These are phyloP conservation scores for Phrynocephalus guinanensis DNA, from an alignment of 2,797 vertebrate species.

Conservation along the genomic window DNA sequence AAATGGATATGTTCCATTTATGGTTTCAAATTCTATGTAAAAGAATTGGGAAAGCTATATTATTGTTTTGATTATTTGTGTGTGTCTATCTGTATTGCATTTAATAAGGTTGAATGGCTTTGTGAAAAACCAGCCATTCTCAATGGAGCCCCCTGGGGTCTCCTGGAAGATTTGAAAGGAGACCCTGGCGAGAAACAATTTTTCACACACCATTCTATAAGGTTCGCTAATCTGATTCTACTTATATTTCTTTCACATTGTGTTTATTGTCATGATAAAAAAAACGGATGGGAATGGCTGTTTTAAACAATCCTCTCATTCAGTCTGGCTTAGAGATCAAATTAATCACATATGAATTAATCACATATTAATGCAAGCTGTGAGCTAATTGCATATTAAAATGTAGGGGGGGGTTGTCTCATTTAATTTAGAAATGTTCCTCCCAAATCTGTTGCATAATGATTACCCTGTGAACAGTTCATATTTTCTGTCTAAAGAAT, in stretches of 20 bases:
- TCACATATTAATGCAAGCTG: neutral
- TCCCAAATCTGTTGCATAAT: no score
- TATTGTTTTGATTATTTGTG: no score
- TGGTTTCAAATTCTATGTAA: neutral
- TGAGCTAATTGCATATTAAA: neutral
- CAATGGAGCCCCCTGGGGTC: no score
- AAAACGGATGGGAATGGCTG: no score
- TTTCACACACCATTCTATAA: no score
- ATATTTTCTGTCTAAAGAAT: neutral
- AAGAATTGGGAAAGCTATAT: neutral
- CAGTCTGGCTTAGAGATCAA: neutral
- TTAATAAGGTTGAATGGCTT: neutral
- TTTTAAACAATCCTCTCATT: neutral
- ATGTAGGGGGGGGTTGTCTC: neutral
- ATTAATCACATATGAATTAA: neutral
- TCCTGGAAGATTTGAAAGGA: no score
- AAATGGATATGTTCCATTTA: no score
- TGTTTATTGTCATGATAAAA: no score
- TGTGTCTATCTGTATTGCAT: no score
- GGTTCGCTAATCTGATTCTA: no score
- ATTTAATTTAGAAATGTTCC: neutral
- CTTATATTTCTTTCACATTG: no score
- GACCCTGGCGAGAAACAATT: no score
- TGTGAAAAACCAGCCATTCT: neutral
- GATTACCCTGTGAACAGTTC: neutral